These are phyloP conservation scores for Acanthiza pusilla DNA, from an alignment of 2,797 vertebrate species.

Conservation along the genomic window DNA sequence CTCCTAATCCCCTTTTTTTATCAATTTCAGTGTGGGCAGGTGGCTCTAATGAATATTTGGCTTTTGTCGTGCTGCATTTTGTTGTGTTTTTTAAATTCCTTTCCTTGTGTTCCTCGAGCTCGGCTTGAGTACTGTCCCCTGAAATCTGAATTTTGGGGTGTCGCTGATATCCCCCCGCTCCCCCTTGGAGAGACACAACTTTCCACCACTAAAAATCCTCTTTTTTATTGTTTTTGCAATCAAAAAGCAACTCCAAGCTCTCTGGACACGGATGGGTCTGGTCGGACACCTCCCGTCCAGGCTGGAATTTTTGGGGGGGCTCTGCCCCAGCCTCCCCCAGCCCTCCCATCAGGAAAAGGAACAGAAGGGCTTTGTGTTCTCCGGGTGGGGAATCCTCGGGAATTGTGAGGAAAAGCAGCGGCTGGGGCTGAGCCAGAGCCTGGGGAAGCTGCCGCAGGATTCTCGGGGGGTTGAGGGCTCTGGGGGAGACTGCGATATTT, in stretches of 20 bases:
- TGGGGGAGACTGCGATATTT: not conserved
- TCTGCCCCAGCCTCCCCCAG: not conserved
- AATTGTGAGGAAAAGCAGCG: not conserved
- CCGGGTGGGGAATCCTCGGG: not conserved
- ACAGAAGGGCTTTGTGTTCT: not conserved
- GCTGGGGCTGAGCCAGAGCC: not conserved
- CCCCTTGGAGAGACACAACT: rapidly evolving
- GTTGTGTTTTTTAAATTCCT: not conserved
- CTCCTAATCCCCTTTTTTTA: not conserved
- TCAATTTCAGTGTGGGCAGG: not conserved
- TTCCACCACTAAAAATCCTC: not conserved
- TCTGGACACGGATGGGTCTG: not conserved
- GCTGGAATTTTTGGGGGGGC: not conserved
- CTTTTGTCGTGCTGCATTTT: not conserved
- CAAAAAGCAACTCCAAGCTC: rapidly evolving
- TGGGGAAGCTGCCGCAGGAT: not conserved
- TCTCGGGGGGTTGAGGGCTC: not conserved
- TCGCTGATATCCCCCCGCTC: not conserved
- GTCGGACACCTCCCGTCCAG: rapidly evolving
- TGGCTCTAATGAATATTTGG: not conserved
- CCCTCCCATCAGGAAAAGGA: not conserved
- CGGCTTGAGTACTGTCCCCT: rapidly evolving
- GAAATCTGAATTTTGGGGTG: not conserved
- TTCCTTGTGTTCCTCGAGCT: not conserved
- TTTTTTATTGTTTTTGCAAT: rapidly evolving